These are phyloP conservation scores for Hetaerina titia DNA, from an alignment of 2,888 invertebrate species.

Conservation along the genomic window DNA sequence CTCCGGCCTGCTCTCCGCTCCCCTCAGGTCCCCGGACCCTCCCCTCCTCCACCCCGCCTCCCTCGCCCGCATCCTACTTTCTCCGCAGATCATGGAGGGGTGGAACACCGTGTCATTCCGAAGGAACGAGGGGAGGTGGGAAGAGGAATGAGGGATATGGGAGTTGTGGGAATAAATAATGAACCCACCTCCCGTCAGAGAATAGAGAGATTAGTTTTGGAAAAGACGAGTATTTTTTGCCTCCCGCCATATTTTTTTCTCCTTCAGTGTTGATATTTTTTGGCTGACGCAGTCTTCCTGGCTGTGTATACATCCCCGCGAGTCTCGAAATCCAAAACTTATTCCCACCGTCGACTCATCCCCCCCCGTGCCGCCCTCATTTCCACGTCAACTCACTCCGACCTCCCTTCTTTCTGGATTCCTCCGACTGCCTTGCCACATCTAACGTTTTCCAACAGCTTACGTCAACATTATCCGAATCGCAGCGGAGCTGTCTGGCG, in stretches of 20 bases:
- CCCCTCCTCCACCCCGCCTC: neutral
- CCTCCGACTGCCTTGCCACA: neutral
- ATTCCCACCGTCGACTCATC: neutral
- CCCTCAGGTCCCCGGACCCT: neutral
- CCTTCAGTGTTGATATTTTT: constrained; percentile 9
- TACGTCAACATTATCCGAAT: neutral
- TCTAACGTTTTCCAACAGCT: neutral
- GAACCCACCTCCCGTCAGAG: constrained; percentile 31
- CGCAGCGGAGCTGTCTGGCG: too few species aligned
- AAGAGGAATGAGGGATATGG: neutral
- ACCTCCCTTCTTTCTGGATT: neutral
- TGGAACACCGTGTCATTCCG: neutral
- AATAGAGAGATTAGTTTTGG: constrained; percentile 50
- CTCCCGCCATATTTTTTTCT: constrained; percentile 10
- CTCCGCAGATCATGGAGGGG: too few species aligned
- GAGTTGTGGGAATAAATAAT: constrained; percentile 49
- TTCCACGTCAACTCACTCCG: neutral
- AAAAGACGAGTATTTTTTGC: neutral
- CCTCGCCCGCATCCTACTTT: too few species aligned
- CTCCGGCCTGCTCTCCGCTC: neutral
- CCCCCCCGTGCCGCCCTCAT: neutral
- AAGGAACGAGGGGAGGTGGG: neutral
- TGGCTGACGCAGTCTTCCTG: constrained; percentile 34
- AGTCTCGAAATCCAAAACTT: neutral
- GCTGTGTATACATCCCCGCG: neutral